Conservation (phyloP, 2,888 invertebrate species). For the Monochamus alternatus region DNA sequence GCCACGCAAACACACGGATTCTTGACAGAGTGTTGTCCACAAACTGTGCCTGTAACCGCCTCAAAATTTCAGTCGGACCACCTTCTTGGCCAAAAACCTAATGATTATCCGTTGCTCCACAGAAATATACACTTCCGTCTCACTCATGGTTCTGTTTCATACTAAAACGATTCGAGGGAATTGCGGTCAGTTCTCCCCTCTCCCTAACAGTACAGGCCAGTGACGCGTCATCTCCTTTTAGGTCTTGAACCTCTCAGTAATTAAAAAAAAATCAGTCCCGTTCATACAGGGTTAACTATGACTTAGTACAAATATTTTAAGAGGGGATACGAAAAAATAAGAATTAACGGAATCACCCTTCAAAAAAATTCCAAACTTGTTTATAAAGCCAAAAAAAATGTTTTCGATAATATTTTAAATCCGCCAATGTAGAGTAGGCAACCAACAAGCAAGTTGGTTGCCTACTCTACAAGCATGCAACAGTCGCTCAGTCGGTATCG, state of each 20-base stretch:
- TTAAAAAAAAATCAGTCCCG: conserved; percentile 17
- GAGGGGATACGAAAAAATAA: no score
- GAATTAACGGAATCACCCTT: no score
- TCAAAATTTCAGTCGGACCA: conserved; percentile 26
- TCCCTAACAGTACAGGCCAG: conserved; percentile 19
- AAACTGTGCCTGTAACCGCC: conserved; percentile 20
- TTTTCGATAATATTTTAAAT: no score
- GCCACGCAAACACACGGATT: conserved; percentile 27
- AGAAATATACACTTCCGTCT: conserved; percentile 32
- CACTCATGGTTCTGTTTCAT: conserved; percentile 29
- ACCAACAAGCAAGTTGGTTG: no score
- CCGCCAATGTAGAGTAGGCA: no score
- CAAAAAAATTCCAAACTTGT: no score
- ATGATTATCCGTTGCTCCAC: conserved; percentile 25
- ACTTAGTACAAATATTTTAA: no score
- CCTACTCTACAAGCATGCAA: no score
- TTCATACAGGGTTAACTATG: no score
- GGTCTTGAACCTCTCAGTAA: conserved; percentile 17
- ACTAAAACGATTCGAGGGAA: conserved; percentile 22
- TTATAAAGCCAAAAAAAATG: no score
- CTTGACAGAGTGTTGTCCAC: conserved; percentile 32
- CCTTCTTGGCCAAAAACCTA: conserved; percentile 30
- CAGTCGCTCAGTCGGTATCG: no score
- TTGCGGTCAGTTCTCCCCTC: conserved; percentile 4
- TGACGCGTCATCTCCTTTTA: conserved; percentile 11